Evolutionary conservation across 2,888 invertebrate genomes (phyloP), one percentile per base, ranked within the genome.

Genomic region (Podotricha telesiphe): DNA sequence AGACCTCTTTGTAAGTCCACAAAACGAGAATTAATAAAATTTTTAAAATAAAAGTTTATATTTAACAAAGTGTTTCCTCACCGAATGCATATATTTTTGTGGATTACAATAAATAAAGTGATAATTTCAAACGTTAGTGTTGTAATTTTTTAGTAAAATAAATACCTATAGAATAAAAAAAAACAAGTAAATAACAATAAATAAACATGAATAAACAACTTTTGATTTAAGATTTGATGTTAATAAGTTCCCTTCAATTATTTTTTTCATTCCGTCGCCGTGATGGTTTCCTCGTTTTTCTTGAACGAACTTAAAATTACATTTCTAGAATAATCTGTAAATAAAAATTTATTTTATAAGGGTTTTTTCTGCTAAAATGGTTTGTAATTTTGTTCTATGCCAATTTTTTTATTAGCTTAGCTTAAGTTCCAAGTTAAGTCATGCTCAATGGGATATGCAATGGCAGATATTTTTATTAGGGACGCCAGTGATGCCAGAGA

Each of bases 231-330:
- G 34, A 34, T 58, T 40, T 47, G 50, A 66, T 50, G 58, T 66
- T 58, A 58, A 59, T 8, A 66, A 66, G 28, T 50, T 55, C 15
- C 48, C 56, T 42, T 47, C 47, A 65, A 55, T 50, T 59, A 66
- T 42, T 13, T 50, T 66, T 66, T 40, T 17, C 37, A 1, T 66
- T 66, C 37, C 37, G 17, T 50, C 50, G n/a, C n/a, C n/a, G 40
- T 22, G 17, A 20, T 5, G 48, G 58, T 65, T 64, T 64, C 47
- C 63, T 64, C 58, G 64, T 64, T 61, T 69, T 61, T 42, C 53
- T 67, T 58, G 51, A 59, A 40, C 28, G 64, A 70, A 70, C 63
- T 70, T 63, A 50, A 67, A 67, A 70, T 70, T 67, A 70, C 64
- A 53, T 64, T 59, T 67, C 67, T 22, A 17, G 64, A 53, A 64